phyloP scores from a whole-genome alignment of 1,140 invertebrate species.

The Goniozus legneri region DNA sequence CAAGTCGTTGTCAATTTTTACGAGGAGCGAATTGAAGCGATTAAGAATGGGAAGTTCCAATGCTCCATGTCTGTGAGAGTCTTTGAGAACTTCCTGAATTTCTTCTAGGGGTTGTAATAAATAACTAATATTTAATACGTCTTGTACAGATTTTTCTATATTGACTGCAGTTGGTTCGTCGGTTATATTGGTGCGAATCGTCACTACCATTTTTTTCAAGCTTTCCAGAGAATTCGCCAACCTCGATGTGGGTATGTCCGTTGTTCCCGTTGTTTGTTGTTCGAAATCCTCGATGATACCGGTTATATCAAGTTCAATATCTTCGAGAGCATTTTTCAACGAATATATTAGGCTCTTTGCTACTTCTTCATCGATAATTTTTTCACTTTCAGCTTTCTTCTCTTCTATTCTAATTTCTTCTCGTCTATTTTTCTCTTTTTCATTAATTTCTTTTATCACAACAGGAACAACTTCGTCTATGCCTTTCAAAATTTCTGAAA shows the following conservation, averaged over 20 bases:
- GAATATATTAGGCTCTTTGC: background rate
- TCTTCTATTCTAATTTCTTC: constrained; percentile 10
- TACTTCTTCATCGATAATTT: background rate
- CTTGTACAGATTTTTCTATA: background rate
- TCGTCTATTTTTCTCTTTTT: constrained; percentile 22
- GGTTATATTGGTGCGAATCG: constrained; percentile 1
- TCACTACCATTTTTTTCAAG: constrained; percentile 21
- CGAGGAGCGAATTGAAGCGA: constrained; percentile 25
- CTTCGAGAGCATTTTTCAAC: constrained; percentile 18
- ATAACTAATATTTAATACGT: constrained; percentile 14
- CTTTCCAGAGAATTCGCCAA: constrained; percentile 29
- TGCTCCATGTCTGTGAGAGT: constrained; percentile 23
- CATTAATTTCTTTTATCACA: constrained; percentile 26
- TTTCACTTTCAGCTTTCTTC: background rate
- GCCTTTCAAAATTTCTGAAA: constrained; percentile 31
- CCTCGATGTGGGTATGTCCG: constrained; percentile 18
- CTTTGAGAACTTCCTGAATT: constrained; percentile 23
- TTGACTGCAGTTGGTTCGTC: background rate
- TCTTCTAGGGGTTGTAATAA: constrained; percentile 28
- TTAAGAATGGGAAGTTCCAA: constrained; percentile 32
- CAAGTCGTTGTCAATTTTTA: constrained; percentile 26
- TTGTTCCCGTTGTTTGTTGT: constrained; percentile 19
- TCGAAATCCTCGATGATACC: constrained; percentile 37
- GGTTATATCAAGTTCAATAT: constrained; percentile 29
- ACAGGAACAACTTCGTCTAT: constrained; percentile 30